Conservation (phyloP, 2,888 invertebrate genomes). For the Folsomia manolachei region DNA sequence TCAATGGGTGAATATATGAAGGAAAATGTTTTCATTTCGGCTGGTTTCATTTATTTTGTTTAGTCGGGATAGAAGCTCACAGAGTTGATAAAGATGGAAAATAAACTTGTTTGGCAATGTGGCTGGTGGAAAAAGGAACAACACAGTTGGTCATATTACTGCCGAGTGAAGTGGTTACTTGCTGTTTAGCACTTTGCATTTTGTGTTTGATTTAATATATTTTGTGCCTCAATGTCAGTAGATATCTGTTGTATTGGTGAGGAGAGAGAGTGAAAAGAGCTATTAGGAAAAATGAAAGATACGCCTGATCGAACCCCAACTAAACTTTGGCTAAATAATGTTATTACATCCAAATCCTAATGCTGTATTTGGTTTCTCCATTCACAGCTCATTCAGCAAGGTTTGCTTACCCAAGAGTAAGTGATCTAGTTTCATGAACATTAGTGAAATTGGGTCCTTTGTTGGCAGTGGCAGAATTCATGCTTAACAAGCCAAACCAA, state of each 20-base stretch:
- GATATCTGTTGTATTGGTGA: neutral
- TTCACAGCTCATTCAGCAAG: neutral
- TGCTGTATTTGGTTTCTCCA: neutral
- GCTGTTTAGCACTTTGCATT: constrained; percentile 22
- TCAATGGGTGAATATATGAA: constrained; percentile 10
- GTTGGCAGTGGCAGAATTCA: neutral
- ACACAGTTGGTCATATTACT: constrained; percentile 11
- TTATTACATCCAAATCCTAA: neutral
- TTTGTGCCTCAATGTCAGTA: constrained; percentile 3
- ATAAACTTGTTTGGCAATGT: constrained; percentile 22
- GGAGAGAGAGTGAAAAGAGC: neutral
- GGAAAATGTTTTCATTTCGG: neutral
- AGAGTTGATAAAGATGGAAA: constrained; percentile 15
- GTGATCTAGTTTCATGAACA: neutral
- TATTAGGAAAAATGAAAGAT: constrained; percentile 23
- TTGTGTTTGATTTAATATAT: constrained; percentile 15
- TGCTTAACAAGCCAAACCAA: neutral
- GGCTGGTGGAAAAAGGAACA: constrained; percentile 17
- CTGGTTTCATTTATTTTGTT: too few relatives aligned
- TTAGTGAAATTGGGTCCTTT: constrained; percentile 3
- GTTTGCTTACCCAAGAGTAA: too few relatives aligned
- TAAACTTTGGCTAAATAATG: constrained; percentile 6
- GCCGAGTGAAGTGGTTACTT: constrained; percentile 4
- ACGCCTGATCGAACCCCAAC: neutral
- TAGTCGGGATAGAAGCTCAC: neutral